A percentile compares a stretch with the other conserved stretches of the same genome.
Conservation (phyloP, 2,113 vertebrate species). For the Bombycilla garrulus region DNA sequence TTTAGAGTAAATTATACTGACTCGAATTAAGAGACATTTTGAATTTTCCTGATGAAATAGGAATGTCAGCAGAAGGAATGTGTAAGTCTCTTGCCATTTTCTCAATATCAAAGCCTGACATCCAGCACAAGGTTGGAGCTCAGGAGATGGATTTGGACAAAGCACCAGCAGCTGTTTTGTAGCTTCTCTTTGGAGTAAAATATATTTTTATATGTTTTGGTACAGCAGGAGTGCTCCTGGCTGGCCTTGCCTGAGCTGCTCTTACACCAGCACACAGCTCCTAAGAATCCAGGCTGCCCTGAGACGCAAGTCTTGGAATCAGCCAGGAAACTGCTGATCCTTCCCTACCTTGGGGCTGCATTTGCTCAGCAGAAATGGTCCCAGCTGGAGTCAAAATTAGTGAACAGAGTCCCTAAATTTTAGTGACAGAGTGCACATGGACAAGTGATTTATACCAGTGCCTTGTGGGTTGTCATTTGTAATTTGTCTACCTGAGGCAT, state of each 20-base stretch:
- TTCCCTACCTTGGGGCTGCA: neutral
- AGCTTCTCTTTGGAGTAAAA: neutral
- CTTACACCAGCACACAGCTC: neutral
- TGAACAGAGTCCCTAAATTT: too few species aligned
- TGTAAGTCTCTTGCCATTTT: neutral
- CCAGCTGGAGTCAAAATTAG: neutral
- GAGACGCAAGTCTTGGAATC: too few species aligned
- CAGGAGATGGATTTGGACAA: neutral
- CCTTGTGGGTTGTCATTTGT: neutral
- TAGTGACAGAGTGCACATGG: too few species aligned
- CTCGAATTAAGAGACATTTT: neutral
- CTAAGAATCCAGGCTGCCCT: neutral
- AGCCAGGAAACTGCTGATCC: neutral
- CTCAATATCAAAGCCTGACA: fast-evolving
- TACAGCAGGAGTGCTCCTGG: neutral
- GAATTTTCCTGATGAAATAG: neutral
- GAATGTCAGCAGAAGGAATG: neutral
- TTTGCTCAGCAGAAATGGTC: neutral
- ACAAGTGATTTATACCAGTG: neutral
- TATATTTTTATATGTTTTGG: neutral
- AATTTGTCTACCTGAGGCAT: neutral
- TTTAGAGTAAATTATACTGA: neutral
- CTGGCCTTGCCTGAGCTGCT: neutral
- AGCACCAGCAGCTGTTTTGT: neutral
- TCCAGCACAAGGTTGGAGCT: neutral